These are phyloP conservation scores for Gymnodraco acuticeps DNA, from an alignment of 2,797 vertebrate genomes.

Conservation along the genomic window DNA sequence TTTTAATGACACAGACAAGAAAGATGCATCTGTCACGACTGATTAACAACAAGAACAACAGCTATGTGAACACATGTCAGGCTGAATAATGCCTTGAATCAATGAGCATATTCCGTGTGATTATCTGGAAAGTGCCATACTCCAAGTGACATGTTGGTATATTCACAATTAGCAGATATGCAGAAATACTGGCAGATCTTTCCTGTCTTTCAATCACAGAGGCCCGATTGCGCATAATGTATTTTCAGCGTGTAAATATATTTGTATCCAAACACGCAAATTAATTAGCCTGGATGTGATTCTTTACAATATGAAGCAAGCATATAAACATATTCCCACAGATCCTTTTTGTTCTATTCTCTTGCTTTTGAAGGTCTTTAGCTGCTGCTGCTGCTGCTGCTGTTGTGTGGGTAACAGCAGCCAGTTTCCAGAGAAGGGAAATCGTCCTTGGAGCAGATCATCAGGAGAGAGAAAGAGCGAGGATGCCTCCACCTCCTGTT, in stretches of 20 bases:
- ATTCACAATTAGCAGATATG: conserved; percentile 14
- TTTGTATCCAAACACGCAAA: conserved; percentile 34
- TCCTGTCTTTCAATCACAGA: background rate
- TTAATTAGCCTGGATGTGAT: conserved; percentile 54
- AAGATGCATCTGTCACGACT: background rate
- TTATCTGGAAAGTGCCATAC: background rate
- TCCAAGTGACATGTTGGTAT: background rate
- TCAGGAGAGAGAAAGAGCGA: conserved; percentile 63
- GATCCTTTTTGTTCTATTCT: conserved; percentile 61
- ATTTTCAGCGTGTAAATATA: conserved; percentile 9
- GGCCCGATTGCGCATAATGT: background rate
- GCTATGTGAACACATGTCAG: background rate
- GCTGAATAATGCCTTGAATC: background rate
- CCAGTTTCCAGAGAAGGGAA: conserved; percentile 69
- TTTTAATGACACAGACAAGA: background rate
- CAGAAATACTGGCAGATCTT: background rate
- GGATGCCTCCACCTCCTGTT: conserved; percentile 79
- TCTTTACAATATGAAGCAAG: conserved; percentile 35
- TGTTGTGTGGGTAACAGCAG: conserved; percentile 50
- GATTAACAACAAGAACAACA: background rate
- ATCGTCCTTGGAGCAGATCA: conserved; percentile 79
- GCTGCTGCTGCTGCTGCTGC: conserved; percentile 52
- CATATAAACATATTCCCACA: conserved; percentile 49
- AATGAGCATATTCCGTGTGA: background rate
- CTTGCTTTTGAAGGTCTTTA: conserved; percentile 58